Evolutionary conservation across 2,113 vertebrate genomes (phyloP).

Genomic region (Etheostoma cragini): DNA sequence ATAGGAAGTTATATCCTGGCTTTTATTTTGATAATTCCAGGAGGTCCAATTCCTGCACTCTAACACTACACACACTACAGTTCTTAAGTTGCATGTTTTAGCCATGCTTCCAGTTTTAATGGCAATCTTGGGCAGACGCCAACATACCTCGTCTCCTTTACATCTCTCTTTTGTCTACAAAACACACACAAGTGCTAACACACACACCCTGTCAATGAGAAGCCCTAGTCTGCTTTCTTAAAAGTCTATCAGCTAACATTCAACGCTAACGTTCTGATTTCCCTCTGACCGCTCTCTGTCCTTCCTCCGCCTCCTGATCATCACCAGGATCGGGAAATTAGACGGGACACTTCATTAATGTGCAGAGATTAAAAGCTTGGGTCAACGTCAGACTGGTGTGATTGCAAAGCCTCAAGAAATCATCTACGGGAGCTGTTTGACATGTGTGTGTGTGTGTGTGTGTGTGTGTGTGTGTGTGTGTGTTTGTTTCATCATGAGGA

Average conservation of each 20-base stretch:
- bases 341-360: conserved; percentile 68
- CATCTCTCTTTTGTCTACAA: neutral
- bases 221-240: conserved; percentile 6
- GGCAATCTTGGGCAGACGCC: neutral
- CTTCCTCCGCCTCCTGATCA: conserved; percentile 49
- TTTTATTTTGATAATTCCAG: conserved; percentile 5
- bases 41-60: neutral
- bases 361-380: conserved; percentile 57
- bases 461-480: neutral
- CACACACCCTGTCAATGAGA: neutral
- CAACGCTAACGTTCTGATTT: neutral
- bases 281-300: conserved; percentile 45
- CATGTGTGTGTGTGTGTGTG: neutral
- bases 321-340: conserved; percentile 54
- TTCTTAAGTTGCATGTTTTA: neutral
- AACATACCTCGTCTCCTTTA: neutral
- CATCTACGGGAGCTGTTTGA: conserved; percentile 23
- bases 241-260: conserved; percentile 21
- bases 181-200: neutral
- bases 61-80: neutral
- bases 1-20: neutral
- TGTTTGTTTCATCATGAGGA: neutral
- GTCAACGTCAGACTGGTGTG: conserved; percentile 42
- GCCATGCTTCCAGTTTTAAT: neutral
- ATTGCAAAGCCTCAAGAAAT: conserved; percentile 61